Conservation (phyloP, 2,113 vertebrate species). For the Lepus americanus region DNA sequence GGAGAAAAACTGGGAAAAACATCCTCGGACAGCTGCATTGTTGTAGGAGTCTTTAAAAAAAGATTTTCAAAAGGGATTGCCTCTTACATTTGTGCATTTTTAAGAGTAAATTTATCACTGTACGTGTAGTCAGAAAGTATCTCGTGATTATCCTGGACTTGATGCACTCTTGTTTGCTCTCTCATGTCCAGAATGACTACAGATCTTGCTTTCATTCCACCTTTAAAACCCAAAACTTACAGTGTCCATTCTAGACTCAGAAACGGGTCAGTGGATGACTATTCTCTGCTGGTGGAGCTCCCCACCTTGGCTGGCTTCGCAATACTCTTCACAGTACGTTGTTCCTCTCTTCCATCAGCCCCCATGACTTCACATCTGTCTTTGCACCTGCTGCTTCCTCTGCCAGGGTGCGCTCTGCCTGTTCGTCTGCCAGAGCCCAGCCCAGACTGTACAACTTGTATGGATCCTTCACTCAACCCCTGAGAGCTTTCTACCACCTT, state of each 20-base stretch:
- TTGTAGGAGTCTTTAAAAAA: neutral
- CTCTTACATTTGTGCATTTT: neutral
- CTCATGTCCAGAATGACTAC: neutral
- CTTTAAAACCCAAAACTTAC: neutral
- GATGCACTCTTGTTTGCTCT: neutral
- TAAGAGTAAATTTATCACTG: neutral
- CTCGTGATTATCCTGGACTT: neutral
- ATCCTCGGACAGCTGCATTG: neutral
- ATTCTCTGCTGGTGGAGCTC: neutral
- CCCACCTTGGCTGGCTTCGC: neutral
- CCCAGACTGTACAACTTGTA: neutral
- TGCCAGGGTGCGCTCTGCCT: rapidly evolving
- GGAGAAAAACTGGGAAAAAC: neutral
- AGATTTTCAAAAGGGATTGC: neutral
- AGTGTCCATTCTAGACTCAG: neutral
- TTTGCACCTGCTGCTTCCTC: neutral
- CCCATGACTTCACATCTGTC: too few relatives aligned
- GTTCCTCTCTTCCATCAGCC: neutral
- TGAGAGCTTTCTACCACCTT: neutral
- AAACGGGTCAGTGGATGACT: rapidly evolving
- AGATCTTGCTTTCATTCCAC: neutral
- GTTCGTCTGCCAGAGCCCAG: neutral
- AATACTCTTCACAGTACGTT: neutral
- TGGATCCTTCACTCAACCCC: neutral
- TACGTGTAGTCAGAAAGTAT: neutral